Percentiles rank a stretch among this genome's conserved stretches.
Evolutionary conservation across 2,113 vertebrate species (phyloP).

Genomic region (Pterocles orientalis): DNA sequence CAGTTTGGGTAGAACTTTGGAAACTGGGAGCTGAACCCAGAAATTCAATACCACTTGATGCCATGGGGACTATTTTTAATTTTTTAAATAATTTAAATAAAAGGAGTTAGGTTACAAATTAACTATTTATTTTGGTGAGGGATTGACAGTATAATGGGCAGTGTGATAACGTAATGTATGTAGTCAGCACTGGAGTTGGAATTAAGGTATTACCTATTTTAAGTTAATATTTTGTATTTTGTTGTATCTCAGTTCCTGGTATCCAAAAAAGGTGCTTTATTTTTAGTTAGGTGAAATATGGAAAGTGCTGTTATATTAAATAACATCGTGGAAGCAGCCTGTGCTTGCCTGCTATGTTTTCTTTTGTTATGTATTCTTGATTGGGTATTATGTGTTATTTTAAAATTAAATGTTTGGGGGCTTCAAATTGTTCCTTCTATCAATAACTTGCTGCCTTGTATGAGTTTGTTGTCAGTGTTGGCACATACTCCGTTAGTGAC

Average conservation of each 20-base stretch:
- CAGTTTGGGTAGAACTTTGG: not conserved
- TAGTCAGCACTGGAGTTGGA: not conserved
- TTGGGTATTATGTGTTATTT: not conserved
- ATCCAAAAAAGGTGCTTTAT: not conserved
- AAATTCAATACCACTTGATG: fast-evolving
- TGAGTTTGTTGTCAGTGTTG: not conserved
- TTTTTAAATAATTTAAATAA: not conserved
- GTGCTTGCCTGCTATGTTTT: not conserved
- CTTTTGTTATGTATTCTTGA: not conserved
- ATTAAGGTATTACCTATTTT: not conserved
- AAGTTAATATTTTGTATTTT: not conserved
- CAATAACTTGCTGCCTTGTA: not conserved
- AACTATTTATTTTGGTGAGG: not conserved
- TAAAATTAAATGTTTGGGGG: not conserved
- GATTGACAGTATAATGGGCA: not conserved
- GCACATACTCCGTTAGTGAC: not conserved
- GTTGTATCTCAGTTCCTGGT: not conserved
- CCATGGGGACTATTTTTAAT: not conserved
- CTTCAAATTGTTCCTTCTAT: not conserved
- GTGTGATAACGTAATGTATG: not conserved
- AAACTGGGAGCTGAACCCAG: not conserved
- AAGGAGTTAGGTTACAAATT: not conserved
- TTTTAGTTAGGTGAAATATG: not conserved
- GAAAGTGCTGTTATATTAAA: not conserved
- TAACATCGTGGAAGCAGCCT: not conserved